Base-by-base conservation (phyloP, 2,888 invertebrate genomes). In the Melanophora roralis region DNA sequence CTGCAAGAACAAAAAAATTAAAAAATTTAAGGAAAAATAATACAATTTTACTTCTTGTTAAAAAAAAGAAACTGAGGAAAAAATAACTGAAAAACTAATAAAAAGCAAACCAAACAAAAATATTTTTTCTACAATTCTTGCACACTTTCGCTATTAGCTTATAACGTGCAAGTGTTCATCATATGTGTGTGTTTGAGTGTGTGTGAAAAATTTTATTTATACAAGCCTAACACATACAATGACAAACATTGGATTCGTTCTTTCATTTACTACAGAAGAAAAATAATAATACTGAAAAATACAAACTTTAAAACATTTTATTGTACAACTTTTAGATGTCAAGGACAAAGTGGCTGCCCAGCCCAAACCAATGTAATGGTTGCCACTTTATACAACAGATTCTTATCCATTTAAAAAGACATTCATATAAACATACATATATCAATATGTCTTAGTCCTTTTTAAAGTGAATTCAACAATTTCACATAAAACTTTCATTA, bases 241-340 rank as follows among this genome's bases (percentile, higher is more conserved):
- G 34, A 27, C 32, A 47, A 38, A 16, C 47, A 73, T 6, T 8
- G 36, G 57, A 55, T 43, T 32, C 32, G 19, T 62, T 53, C 47
- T 45, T 67, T 12, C 71, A 49, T 40, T 59, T 59, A 43, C 3
- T 40, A n/a, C 53, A 60, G 43, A 23, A 43, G 64, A 45, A 55
- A 36, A 47, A 14, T 45, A 69, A 38, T 19, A 51, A 43, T 12
- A 19, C 32, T 49, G 6, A 6, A 19, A 57, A 36, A 16, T 8
- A 12, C n/a, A 47, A 68, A 65, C 43, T 51, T 40, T 36, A 60
- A 68, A 78, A 60, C 16, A 40, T 27, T 77, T 60, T 60, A 34
- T 60, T 72, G 53, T 34, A 45, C 47, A 71, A 62, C 67, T 60
- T 38, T 67, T 53, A 78, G 73, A 78, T 73, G 78, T 73, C 78